Evolutionary conservation across 2,888 invertebrate species (phyloP).

Genomic region (Hedya salicella): DNA sequence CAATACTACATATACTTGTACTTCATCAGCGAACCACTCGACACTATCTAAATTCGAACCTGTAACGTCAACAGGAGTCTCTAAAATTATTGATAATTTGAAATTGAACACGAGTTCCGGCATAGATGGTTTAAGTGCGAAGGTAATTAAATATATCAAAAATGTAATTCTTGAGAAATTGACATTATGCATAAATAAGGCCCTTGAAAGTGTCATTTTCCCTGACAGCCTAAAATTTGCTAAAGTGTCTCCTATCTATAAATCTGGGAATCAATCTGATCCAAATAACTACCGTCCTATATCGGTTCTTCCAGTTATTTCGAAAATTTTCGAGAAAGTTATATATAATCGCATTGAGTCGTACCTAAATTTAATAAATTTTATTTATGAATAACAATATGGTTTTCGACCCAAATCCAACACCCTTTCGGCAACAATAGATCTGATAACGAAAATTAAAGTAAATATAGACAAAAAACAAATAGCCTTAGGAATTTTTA

Average conservation of each 20-base stretch:
- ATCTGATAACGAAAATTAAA: too few relatives aligned
- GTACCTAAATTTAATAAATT: neutral
- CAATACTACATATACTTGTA: neutral
- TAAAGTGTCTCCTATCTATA: slow-evolving; percentile 9
- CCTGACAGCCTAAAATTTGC: slow-evolving; percentile 35
- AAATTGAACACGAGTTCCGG: neutral
- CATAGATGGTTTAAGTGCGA: neutral
- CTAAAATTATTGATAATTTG: neutral
- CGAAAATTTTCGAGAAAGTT: slow-evolving; percentile 24
- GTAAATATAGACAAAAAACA: too few relatives aligned
- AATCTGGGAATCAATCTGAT: slow-evolving; percentile 22
- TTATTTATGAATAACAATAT: too few relatives aligned
- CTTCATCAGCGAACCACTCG: neutral
- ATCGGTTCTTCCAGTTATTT: neutral
- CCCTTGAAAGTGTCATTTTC: slow-evolving; percentile 16
- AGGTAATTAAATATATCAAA: neutral
- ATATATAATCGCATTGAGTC: neutral
- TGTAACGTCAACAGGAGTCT: neutral
- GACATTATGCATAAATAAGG: slow-evolving; percentile 4
- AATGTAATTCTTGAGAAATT: neutral
- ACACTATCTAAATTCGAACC: slow-evolving; percentile 5
- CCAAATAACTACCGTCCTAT: slow-evolving; percentile 15
- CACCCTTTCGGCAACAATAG: too few relatives aligned
- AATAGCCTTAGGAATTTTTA: too few relatives aligned
- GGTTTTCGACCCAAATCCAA: too few relatives aligned